Evolutionary conservation across 2,797 vertebrate genomes (phyloP).

Genomic region (Hydrocynus forskahlii): DNA sequence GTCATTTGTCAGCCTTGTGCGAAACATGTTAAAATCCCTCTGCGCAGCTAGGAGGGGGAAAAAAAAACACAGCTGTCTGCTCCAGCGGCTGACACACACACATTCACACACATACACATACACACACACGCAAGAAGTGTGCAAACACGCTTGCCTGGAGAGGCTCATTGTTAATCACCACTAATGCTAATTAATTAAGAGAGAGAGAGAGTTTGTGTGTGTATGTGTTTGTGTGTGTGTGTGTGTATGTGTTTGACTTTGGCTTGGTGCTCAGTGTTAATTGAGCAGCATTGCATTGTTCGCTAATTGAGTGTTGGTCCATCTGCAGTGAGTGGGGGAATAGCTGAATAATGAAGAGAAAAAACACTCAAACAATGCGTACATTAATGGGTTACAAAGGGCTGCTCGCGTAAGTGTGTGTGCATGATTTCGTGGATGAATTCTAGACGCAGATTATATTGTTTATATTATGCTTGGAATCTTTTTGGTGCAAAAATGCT

Average conservation of each 20-base stretch:
- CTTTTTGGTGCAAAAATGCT: too few species aligned
- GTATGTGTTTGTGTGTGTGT: slow-evolving; percentile 76
- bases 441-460: neutral
- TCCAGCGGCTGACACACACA: neutral
- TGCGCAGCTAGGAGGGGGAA: slow-evolving; percentile 89
- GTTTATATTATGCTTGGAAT: too few species aligned
- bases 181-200: slow-evolving; percentile 99
- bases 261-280: slow-evolving; percentile 90
- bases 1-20: slow-evolving; percentile 99
- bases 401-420: slow-evolving; percentile 38
- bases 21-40: slow-evolving; percentile 97
- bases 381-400: slow-evolving; percentile 65
- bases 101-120: slow-evolving; percentile 43
- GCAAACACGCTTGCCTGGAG: slow-evolving; percentile 53
- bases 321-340: slow-evolving; percentile 64
- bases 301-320: slow-evolving; percentile 81
- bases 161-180: slow-evolving; percentile 98
- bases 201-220: slow-evolving; percentile 71
- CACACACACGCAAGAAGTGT: slow-evolving; percentile 20
- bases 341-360: slow-evolving; percentile 64
- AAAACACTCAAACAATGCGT: slow-evolving; percentile 70
- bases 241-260: slow-evolving; percentile 79
- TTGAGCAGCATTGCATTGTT: slow-evolving; percentile 83
- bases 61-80: slow-evolving; percentile 82
- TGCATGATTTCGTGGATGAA: slow-evolving; percentile 3